Base-by-base conservation (phyloP, 2,797 vertebrate species). In the Thalassophryne amazonica region DNA sequence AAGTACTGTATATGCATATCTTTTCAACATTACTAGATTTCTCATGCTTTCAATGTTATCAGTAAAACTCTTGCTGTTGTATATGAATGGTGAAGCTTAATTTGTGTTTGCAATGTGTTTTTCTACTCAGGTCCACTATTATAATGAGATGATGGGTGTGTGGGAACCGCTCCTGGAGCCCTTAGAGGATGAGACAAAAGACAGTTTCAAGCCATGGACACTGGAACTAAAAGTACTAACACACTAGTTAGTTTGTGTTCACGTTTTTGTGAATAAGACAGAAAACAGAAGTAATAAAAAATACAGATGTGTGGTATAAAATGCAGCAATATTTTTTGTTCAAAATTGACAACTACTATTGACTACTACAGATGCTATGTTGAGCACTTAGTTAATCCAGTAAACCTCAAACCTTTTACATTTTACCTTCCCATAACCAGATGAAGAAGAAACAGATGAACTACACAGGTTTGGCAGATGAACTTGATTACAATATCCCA, bases 121-220 rank as follows among this genome's bases (percentile, higher is more conserved):
- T 19, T 3, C 73, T 25, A n/a, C 76, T 7, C 66, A 99, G 97
- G 93, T 99, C 12, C 93, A 95, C 77, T 98, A 97, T 83, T 98
- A 90, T 74, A 99, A 99, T 25, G 97, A 99, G 82, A 79, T 94
- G 64, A 85, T 99, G 88, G 97, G 96, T 2, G 94, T 99, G 3
- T 99, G 97, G 97, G 97, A 99, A 34, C 97, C 97, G 2, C 90
- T 99, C 52, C 89, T 99, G 78, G 97, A 99, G 76, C 97, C 97
- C 0, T 79, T 99, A 50, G 95, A 99, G 85, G 89, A 97, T 64
- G 93, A 96, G 48, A 87, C 84, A 34, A 91, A 70, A 58, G 97
- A 98, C 1, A 85, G 88, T 30, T 98, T 98, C 73, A 91, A 87
- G 84, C 91, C 95, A 0, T 99, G 97, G 97, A 87, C 74, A 66